These are phyloP conservation scores for Clarias macrocephalus DNA, from an alignment of 2,113 vertebrate genomes.

Conservation along the genomic window DNA sequence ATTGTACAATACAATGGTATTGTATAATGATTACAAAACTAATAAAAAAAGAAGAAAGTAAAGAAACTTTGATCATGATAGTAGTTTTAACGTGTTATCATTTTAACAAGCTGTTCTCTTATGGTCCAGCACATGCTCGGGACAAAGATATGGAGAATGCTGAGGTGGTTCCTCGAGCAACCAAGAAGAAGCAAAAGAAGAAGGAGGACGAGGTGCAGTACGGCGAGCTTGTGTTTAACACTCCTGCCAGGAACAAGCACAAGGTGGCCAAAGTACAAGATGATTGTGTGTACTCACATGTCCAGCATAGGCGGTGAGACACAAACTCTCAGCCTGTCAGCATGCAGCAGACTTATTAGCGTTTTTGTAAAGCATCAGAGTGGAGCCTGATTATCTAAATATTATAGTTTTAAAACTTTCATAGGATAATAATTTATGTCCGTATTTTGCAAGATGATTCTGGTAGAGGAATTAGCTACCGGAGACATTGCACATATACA, in stretches of 20 bases:
- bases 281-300: constrained; percentile 31
- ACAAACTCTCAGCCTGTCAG: neutral
- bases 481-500: neutral
- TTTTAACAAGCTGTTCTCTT: neutral
- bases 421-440: neutral
- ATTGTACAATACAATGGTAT: too few species aligned
- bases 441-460: neutral
- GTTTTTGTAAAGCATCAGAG: neutral
- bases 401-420: neutral
- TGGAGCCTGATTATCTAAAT: neutral
- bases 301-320: neutral
- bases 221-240: constrained; percentile 33
- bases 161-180: neutral
- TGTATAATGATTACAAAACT: too few species aligned
- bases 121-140: neutral
- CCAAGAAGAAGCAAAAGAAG: neutral
- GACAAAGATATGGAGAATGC: constrained; percentile 14
- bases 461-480: neutral
- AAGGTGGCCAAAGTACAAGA: neutral
- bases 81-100: neutral
- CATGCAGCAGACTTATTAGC: neutral
- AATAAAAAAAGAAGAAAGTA: too few species aligned
- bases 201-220: constrained; percentile 30
- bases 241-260: neutral
- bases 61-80: neutral